Base-by-base conservation (phyloP, 2,888 invertebrate species). In the Callyntrura sp. region DNA sequence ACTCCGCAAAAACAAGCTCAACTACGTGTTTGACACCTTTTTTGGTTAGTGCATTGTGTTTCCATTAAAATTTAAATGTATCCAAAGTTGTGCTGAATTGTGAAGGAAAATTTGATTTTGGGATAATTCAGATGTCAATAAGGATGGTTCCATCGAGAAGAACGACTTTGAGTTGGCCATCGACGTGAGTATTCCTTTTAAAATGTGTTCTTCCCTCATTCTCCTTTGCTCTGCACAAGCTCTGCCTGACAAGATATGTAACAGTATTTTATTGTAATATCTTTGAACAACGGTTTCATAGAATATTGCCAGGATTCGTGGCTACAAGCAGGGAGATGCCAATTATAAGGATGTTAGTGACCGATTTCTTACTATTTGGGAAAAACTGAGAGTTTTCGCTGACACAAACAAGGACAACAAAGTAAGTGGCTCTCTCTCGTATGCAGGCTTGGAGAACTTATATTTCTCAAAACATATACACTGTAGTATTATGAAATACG, bases 151-250 rank as follows among this genome's bases (percentile, higher is more conserved):
- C 94, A 98, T 98, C 94, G 98, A 98, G 94, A 96, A 97, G 94
- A 97, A 97, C 95, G 98, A 98, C 95, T 98, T 98, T 94, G 97
- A 98, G 94, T 95, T 98, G 93, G 98, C 98, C 88, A 97, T 98
- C 94, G 97, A 98, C 96, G 98, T 98, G 95, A 96, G 70, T 60
- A 23, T 28, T 55, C n/a, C n/a, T n/a, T n/a, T n/a, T n/a, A n/a
- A n/a, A n/a, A n/a, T n/a, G n/a, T n/a, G n/a, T n/a, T n/a, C n/a
- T n/a, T n/a, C n/a, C n/a, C n/a, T n/a, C n/a, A n/a, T n/a, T n/a
- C n/a, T n/a, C n/a, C n/a, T n/a, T n/a, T n/a, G n/a, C n/a, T n/a
- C n/a, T n/a, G n/a, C n/a, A n/a, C n/a, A n/a, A n/a, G n/a, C n/a
- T n/a, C n/a, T n/a, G n/a, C n/a, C n/a, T n/a, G n/a, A n/a, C n/a